Evolutionary conservation across 2,113 vertebrate species (phyloP), one percentile per base, ranked within the genome.

Genomic region (Terrapene triunguis): DNA sequence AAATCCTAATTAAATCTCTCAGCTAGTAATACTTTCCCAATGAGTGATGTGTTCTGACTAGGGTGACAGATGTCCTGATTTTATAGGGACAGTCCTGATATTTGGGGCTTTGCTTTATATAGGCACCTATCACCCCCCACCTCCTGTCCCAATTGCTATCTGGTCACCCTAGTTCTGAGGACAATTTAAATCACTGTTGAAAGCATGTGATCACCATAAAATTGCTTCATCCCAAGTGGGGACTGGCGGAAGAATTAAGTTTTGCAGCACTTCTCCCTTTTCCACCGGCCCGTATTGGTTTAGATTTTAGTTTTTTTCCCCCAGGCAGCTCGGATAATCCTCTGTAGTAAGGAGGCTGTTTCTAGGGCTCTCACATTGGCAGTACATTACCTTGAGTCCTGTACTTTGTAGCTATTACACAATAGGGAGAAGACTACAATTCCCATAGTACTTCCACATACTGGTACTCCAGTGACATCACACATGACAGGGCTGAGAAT

Each of bases 381-480:
- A 44, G 27, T 25, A 19, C 17, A 21, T n/a, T 65, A 65, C 8
- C 44, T 21, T 38, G 9, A 79, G 57, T 89, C 57, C 79, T 1
- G 35, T 10, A 17, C 42, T 10, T 32, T 6, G 47, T 38, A 80
- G 86, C 85, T 54, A 2, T 53, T 81, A 59, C 91, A 89, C 85
- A 81, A 32, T 0, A 19, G 88, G 80, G 84, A 47, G 44, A 80
- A 82, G n/a, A 96, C 97, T 96, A 88, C 96, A 97, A 94, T 96
- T 98, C 97, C 96, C 97, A 82, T 72, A 9, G 95, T 97, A 47
- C 97, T 82, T 90, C 82, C 87, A 44, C 94, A 78, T 89, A 90
- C 94, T 62, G 95, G 96, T 85, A 89, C 91, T 32, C 50, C 76
- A 22, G 47, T 98, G 97, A 96, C 97, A 96, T 96, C 97, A 96